A percentile compares a stretch with the other conserved stretches of the same genome.
phyloP scores from a whole-genome alignment of 2,888 invertebrate genomes.

The Drosophila peninsularis region DNA sequence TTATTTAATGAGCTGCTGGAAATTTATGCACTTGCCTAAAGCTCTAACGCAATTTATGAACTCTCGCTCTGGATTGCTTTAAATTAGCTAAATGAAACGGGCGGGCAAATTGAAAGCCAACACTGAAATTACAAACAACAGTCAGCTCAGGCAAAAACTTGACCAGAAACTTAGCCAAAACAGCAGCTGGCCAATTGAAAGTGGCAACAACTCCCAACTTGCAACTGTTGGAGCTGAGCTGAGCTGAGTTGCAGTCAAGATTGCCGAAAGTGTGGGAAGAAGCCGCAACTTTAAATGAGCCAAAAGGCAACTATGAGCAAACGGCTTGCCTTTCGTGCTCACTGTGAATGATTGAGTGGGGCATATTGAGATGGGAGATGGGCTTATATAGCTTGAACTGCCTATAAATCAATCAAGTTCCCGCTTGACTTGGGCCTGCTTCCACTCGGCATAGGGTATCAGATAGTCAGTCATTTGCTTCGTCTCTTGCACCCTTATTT shows the following conservation, averaged over 20 bases:
- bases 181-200: conserved; percentile 37
- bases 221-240: conserved; percentile 20
- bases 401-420: no score
- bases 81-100: conserved; percentile 38
- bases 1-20: conserved; percentile 17
- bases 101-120: conserved; percentile 46
- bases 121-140: conserved; percentile 21
- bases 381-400: no score
- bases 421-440: no score
- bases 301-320: conserved; percentile 8
- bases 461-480: background rate
- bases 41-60: conserved; percentile 30
- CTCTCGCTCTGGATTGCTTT: conserved; percentile 19
- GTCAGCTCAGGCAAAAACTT: conserved; percentile 21
- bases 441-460: background rate
- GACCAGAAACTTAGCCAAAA: conserved; percentile 10
- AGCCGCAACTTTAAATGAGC: conserved; percentile 40
- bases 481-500: background rate
- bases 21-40: conserved; percentile 17
- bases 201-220: conserved; percentile 31
- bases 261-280: conserved; percentile 14
- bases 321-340: background rate
- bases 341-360: background rate
- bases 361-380: background rate
- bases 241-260: conserved; percentile 14